These are phyloP conservation scores for Chrysomallon squamiferum DNA, from an alignment of 1,140 invertebrate species.

Conservation along the genomic window DNA sequence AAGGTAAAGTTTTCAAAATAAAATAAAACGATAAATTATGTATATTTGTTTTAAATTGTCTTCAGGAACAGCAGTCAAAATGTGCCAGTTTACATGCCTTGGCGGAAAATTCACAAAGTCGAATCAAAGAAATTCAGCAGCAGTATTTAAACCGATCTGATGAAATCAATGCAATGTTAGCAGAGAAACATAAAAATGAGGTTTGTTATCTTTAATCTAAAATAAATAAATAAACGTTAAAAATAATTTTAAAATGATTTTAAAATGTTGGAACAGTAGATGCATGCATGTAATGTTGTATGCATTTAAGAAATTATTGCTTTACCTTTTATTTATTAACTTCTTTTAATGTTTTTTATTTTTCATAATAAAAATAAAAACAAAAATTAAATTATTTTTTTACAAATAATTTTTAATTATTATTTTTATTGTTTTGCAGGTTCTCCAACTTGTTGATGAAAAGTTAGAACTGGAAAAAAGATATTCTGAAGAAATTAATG, in stretches of 20 bases:
- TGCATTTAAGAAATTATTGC: too few relatives aligned
- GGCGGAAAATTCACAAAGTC: slow-evolving; percentile 43
- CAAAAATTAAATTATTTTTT: too few relatives aligned
- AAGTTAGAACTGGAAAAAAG: slow-evolving; percentile 37
- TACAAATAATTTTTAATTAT: too few relatives aligned
- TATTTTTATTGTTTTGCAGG: slow-evolving; percentile 24
- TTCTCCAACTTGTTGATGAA: slow-evolving; percentile 39
- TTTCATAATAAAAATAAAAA: too few relatives aligned
- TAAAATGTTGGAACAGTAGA: not conserved
- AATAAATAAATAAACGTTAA: not conserved
- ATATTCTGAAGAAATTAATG: slow-evolving; percentile 29
- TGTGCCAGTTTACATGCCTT: slow-evolving; percentile 45
- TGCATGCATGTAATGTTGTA: not conserved
- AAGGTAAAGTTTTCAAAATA: too few relatives aligned
- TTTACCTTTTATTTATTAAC: too few relatives aligned
- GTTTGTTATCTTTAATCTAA: slow-evolving; percentile 19
- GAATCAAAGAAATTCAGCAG: slow-evolving; percentile 55
- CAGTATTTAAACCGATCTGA: slow-evolving; percentile 49
- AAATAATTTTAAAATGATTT: not conserved
- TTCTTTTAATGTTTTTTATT: too few relatives aligned
- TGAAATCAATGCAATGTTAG: slow-evolving; percentile 53
- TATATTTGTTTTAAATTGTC: too few relatives aligned
- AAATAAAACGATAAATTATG: too few relatives aligned
- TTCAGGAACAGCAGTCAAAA: slow-evolving; percentile 26
- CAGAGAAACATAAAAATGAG: slow-evolving; percentile 55